Conservation (phyloP, 2,797 vertebrate genomes). For the Anguilla pacifica region DNA sequence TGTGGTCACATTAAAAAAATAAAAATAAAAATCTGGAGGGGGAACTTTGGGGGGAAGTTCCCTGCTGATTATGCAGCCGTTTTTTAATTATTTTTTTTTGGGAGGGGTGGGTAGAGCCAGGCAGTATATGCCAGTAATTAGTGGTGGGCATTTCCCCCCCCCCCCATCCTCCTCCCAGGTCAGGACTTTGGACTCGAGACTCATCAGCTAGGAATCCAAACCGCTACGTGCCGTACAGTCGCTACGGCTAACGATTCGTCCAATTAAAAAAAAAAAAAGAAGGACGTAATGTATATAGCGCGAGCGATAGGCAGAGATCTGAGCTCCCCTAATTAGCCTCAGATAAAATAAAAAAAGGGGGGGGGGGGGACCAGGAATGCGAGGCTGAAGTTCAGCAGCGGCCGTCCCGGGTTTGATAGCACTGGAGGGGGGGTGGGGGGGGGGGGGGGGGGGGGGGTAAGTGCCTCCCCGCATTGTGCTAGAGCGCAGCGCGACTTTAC, state of each 20-base stretch:
- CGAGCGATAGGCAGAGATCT: neutral
- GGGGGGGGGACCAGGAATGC: neutral
- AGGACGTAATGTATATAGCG: neutral
- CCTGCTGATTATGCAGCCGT: neutral
- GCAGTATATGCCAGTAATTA: conserved; percentile 2
- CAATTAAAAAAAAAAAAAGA: conserved; percentile 14
- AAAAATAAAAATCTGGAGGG: neutral
- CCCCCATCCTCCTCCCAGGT: neutral
- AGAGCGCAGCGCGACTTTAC: neutral
- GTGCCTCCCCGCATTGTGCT: neutral
- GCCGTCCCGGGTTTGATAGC: neutral
- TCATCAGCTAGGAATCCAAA: conserved; percentile 11
- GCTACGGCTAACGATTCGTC: neutral
- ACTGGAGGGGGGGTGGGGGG: neutral
- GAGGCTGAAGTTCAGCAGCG: neutral
- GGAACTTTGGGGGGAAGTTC: neutral
- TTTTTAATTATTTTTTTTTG: neutral
- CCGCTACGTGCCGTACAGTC: neutral
- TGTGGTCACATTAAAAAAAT: neutral
- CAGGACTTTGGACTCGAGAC: neutral
- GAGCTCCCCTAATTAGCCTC: conserved; percentile 17
- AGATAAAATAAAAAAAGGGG: neutral
- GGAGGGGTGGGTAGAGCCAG: neutral
- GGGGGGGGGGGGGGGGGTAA: neutral
- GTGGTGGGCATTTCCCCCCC: neutral